Base-by-base conservation (phyloP, 2,797 vertebrate genomes). In the Amniataba percoides region DNA sequence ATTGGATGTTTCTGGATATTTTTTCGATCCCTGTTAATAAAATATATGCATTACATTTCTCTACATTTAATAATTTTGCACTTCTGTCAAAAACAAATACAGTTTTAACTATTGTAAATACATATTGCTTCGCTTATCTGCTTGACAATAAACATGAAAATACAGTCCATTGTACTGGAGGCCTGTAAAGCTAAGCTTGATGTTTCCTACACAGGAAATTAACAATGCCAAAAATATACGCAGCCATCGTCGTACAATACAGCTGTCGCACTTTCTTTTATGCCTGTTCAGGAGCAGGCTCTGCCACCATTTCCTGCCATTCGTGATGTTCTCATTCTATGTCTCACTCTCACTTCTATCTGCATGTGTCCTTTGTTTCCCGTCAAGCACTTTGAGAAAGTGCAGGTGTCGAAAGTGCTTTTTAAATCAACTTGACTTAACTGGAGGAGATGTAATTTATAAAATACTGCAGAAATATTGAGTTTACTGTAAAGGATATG, bases 361-460 rank as follows among this genome's bases (percentile, higher is more conserved):
- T 71, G 63, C 67, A 48, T 71, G 69, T 46, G 55, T 78, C 34
- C 56, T 74, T 63, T 81, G 73, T 78, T 78, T 86, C 51, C 64
- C 8, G 4, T 36, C 56, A 60, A 59, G 58, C 52, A 27, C 72
- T 63, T 71, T 49, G 61, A 57, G 39, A 58, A 83, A 76, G 63
- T 39, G 57, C 78, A 80, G 60, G 61, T 82, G 80, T 69, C 82
- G 40, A 71, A 78, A 75, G 57, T 63, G 52, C 53, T 73, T 80
- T 81, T 62, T 49, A 57, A 85, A 77, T 61, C 39, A 80, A 81
- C 65, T 52, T 52, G 12, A 56, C 45, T 64, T 4, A 49, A 48
- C 69, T 57, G 43, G 31, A 71, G 45, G 67, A 69, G 45, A 71
- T 51, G 65, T 46, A 0, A 39, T 46, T 77, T 67, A 31, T 48